phyloP scores from a whole-genome alignment of 2,888 invertebrate genomes.

The Folsomia manolachei region DNA sequence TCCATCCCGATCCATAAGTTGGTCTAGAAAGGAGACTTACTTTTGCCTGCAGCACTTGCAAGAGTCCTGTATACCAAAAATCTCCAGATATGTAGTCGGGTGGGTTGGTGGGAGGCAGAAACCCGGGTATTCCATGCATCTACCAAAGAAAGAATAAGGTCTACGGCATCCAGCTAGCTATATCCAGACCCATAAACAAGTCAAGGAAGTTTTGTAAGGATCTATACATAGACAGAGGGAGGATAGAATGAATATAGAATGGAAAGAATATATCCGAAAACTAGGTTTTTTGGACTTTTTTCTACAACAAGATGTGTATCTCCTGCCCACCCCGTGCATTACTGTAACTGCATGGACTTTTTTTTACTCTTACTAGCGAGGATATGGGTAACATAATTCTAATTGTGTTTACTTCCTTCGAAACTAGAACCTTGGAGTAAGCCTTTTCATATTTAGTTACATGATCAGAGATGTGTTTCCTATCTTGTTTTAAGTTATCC shows the following conservation, averaged over 20 bases:
- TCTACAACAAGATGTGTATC: not conserved
- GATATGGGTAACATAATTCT: not conserved
- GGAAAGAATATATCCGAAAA: constrained; percentile 11
- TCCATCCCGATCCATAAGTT: too few relatives aligned
- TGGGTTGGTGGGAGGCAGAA: not conserved
- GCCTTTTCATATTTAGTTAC: too few relatives aligned
- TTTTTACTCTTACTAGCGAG: not conserved
- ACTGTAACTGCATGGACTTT: too few relatives aligned
- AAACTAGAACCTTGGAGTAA: too few relatives aligned
- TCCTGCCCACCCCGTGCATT: not conserved
- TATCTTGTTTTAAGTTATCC: too few relatives aligned
- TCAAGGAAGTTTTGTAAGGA: not conserved
- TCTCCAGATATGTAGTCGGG: not conserved
- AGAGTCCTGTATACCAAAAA: too few relatives aligned
- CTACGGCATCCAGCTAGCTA: not conserved
- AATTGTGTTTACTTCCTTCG: not conserved
- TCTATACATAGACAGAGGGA: not conserved
- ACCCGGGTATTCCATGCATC: not conserved
- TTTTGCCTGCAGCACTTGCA: too few relatives aligned
- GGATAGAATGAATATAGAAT: not conserved
- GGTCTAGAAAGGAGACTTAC: too few relatives aligned
- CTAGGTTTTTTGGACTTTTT: constrained; percentile 5
- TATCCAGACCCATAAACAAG: not conserved
- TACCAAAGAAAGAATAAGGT: not conserved
- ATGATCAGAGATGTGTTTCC: too few relatives aligned